A percentile compares a stretch with the other conserved stretches of the same genome.
Conservation (phyloP, 2,113 vertebrate species). For the Tachycineta bicolor region DNA sequence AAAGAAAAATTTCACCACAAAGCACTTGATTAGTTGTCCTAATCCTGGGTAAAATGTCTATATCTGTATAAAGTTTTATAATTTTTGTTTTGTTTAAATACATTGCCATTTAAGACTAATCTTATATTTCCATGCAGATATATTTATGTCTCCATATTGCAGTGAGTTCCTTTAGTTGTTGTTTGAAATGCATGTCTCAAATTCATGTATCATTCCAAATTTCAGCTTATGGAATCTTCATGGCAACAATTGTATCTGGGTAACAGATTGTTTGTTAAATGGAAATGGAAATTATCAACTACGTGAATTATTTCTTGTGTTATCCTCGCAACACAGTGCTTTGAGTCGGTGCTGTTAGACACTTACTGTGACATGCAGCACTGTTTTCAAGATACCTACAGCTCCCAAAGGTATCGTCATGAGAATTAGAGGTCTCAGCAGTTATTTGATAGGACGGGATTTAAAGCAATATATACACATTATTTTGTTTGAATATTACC, state of each 20-base stretch:
- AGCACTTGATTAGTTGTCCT: neutral
- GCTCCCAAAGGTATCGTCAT: constrained; percentile 7
- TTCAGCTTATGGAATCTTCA: constrained; percentile 1
- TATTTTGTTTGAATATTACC: constrained; percentile 8
- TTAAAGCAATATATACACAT: neutral
- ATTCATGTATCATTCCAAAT: neutral
- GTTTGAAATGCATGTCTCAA: neutral
- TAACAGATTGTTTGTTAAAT: constrained; percentile 40
- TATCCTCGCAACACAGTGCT: neutral
- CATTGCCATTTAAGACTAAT: neutral
- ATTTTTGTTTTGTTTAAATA: constrained; percentile 5
- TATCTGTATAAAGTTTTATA: neutral
- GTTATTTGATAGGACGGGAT: neutral
- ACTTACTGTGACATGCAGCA: neutral
- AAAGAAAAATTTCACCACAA: constrained; percentile 13
- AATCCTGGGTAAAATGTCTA: neutral
- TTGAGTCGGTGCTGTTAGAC: neutral
- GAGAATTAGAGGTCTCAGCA: constrained; percentile 29
- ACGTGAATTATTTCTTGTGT: neutral
- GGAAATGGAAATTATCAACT: neutral
- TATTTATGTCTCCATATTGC: neutral
- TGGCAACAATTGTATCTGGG: neutral
- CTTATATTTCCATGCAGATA: neutral
- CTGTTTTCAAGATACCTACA: neutral
- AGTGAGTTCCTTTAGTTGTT: neutral